Percentiles rank a stretch among this genome's conserved stretches.
These are phyloP conservation scores for Diabrotica balteata DNA, from an alignment of 2,888 invertebrate genomes.

Conservation along the genomic window DNA sequence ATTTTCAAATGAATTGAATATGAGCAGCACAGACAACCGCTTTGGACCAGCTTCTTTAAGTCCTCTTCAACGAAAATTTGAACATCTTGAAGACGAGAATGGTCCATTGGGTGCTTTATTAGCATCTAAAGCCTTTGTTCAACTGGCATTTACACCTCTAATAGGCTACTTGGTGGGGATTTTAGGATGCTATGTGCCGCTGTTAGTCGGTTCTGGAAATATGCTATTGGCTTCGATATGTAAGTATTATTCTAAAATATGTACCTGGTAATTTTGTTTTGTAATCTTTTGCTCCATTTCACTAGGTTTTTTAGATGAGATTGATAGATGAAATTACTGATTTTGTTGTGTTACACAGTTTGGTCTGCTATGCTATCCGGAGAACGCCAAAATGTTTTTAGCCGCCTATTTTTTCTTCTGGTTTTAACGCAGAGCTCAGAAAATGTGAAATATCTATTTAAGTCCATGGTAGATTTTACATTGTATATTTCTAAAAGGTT, in stretches of 20 bases:
- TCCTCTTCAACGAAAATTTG: slow-evolving; percentile 58
- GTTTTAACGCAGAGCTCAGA: no score
- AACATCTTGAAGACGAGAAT: slow-evolving; percentile 66
- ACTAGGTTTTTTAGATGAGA: not conserved
- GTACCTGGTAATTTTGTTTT: no score
- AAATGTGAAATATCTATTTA: no score
- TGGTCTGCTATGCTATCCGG: no score
- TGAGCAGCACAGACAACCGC: slow-evolving; percentile 27
- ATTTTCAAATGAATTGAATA: slow-evolving; percentile 64
- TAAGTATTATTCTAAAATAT: slow-evolving; percentile 59
- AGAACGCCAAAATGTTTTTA: no score
- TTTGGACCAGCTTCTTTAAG: slow-evolving; percentile 54
- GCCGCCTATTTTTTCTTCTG: no score
- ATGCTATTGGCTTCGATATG: slow-evolving; percentile 72
- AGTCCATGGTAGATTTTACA: no score
- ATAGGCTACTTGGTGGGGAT: slow-evolving; percentile 73
- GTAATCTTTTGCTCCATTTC: not conserved
- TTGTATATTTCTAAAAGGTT: no score
- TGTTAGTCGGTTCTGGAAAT: slow-evolving; percentile 73
- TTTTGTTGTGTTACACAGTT: no score
- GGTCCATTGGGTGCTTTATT: slow-evolving; percentile 72
- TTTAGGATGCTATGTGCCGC: slow-evolving; percentile 72
- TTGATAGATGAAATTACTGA: no score
- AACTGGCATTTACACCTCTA: slow-evolving; percentile 78
- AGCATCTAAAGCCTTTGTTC: slow-evolving; percentile 82